Base-by-base conservation (phyloP, 2,888 invertebrate species). In the Cephus spinipes region DNA sequence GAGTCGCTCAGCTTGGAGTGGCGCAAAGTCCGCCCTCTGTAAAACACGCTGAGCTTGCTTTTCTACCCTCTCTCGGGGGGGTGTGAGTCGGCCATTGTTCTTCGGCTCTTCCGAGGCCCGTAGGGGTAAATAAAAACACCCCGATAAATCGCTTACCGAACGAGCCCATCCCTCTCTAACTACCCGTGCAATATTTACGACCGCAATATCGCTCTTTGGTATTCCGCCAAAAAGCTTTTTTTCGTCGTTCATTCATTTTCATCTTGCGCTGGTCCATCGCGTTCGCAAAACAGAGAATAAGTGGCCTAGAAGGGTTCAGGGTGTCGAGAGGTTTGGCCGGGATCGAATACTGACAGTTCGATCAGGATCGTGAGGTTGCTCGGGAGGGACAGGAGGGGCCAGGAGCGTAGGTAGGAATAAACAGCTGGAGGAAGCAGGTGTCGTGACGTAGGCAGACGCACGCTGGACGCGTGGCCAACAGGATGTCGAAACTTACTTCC, bases 371-470 rank as follows among this genome's bases (percentile, higher is more conserved):
- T 40, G 55, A 55, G 23, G 23, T 55, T 23, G 23, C 0, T 4
- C 15, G 40, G 15, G 15, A 23, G 40, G 40, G 40, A 4, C 4
- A 4, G 36, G 15, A 40, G 40, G 15, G 15, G 23, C 55, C 6
- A 40, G 55, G 55, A 23, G 15, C 55, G 55, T 55, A 55, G 55
- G 55, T 23, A 55, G 55, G 9, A 55, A 55, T 0, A 88, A 91
- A 90, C 91, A 91, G 91, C 91, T 91, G 91, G 82, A 90, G 90
- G 89, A 90, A 90, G 90, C 91, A 91, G 91, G 91, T 91, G 91
- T 83, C 82, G 84, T 90, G 90, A 90, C 90, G 90, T 87, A 84
- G 86, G 77, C 83, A 84, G 87, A 87, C 89, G 89, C 89, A 90
- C 87, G 88, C 86, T 84, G 86, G 84, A 85, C 89, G 89, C 89